Percentiles rank a stretch among this genome's conserved stretches.
Conservation (phyloP, 2,888 invertebrate species). For the Lycaena phlaeas region DNA sequence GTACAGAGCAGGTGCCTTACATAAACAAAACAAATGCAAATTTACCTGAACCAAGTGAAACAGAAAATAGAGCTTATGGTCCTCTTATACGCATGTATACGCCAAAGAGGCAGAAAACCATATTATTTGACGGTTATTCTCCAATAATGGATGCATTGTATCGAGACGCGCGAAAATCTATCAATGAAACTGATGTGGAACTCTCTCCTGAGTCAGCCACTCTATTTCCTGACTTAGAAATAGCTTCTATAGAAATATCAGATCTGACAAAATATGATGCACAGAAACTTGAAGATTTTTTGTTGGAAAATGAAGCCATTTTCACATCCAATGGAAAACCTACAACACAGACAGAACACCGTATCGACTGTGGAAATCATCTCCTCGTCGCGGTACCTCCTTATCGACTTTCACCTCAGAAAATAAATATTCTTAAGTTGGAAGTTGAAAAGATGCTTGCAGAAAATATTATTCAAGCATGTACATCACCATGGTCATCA, state of each 20-base stretch:
- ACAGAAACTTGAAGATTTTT: no score
- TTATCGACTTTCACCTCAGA: conserved; percentile 24
- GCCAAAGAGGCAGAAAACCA: background rate
- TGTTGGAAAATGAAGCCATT: conserved; percentile 4
- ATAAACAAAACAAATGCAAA: no score
- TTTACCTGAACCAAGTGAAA: background rate
- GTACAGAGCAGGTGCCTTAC: no score
- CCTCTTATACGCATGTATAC: no score
- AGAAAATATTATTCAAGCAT: conserved; percentile 17
- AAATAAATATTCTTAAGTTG: background rate
- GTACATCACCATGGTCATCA: conserved; percentile 17
- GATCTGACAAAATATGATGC: no score
- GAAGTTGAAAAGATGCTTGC: conserved; percentile 13
- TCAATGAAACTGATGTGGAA: no score
- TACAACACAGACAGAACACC: background rate
- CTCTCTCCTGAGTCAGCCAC: no score
- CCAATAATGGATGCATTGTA: background rate
- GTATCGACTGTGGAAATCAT: conserved; percentile 10
- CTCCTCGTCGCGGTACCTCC: conserved; percentile 29
- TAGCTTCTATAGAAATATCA: no score
- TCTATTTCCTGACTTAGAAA: no score
- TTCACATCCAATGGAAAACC: conserved; percentile 12
- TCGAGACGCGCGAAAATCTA: no score
- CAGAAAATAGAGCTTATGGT: no score
- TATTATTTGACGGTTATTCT: conserved; percentile 9